Percentiles rank a stretch among this genome's conserved stretches.
phyloP scores from a whole-genome alignment of 2,797 vertebrate genomes.

The Poeciliopsis infans region DNA sequence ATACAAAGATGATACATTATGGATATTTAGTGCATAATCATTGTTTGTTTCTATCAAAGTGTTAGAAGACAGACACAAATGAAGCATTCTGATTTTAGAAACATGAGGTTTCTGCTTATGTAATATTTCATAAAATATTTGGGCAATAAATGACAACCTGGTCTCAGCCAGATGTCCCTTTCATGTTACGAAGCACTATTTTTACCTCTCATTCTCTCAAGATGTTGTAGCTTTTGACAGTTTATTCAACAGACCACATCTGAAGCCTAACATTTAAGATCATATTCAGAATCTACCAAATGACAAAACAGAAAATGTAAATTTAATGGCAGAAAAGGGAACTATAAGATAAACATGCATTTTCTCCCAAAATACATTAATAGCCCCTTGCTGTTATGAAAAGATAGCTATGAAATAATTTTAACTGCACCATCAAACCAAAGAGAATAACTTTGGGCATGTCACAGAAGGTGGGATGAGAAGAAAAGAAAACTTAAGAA shows the following conservation, averaged over 20 bases:
- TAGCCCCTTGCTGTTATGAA: background rate
- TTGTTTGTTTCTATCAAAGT: slow-evolving; percentile 30
- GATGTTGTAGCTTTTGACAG: background rate
- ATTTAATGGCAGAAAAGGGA: background rate
- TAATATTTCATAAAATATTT: slow-evolving; percentile 21
- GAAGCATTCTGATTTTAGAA: slow-evolving; percentile 31
- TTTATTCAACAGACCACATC: background rate
- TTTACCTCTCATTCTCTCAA: background rate
- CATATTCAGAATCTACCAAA: background rate
- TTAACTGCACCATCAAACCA: background rate
- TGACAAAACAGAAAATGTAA: background rate
- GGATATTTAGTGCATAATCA: slow-evolving; percentile 23
- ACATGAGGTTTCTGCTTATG: slow-evolving; percentile 7
- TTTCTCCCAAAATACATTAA: background rate
- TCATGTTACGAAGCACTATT: background rate
- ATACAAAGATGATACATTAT: slow-evolving; percentile 44
- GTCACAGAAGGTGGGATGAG: slow-evolving; percentile 23
- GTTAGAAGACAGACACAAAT: slow-evolving; percentile 26
- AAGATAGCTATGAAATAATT: background rate
- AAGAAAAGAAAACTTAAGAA: slow-evolving; percentile 23
- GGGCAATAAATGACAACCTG: background rate
- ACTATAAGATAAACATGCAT: background rate
- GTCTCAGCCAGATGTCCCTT: slow-evolving; percentile 11
- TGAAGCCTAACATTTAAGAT: background rate
- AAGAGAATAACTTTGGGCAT: slow-evolving; percentile 10